Conservation (phyloP, 2,113 vertebrate species). For the Myrmecobius fasciatus region DNA sequence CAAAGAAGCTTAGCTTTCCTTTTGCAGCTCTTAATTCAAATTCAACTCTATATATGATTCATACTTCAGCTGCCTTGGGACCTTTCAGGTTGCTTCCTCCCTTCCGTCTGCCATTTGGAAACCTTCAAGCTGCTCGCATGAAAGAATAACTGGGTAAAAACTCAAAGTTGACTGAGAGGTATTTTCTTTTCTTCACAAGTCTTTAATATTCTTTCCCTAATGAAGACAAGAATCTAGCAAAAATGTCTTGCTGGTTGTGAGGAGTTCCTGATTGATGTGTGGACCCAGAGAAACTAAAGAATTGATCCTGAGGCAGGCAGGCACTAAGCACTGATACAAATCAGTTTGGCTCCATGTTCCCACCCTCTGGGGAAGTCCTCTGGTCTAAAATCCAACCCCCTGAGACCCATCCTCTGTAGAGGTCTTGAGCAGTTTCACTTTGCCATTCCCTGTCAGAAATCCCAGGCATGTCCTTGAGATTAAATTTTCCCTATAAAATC, state of each 20-base stretch:
- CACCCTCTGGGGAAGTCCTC: no score
- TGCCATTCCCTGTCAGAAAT: no score
- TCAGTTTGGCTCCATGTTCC: no score
- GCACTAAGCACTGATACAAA: no score
- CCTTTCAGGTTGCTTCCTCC: slow-evolving; percentile 42
- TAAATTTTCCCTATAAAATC: no score
- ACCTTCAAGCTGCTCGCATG: slow-evolving; percentile 4
- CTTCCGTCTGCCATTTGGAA: not conserved
- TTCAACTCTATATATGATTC: slow-evolving; percentile 59
- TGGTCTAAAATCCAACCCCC: no score
- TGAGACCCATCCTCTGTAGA: no score
- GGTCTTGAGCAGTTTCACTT: no score
- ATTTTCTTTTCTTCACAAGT: slow-evolving; percentile 42
- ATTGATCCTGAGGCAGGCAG: no score
- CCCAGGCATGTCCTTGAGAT: no score
- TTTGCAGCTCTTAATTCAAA: slow-evolving; percentile 66
- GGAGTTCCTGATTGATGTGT: no score
- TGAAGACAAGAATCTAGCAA: slow-evolving; percentile 50
- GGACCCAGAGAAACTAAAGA: no score
- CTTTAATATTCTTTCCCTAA: slow-evolving; percentile 51
- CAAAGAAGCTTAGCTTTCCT: slow-evolving; percentile 59
- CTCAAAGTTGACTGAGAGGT: slow-evolving; percentile 53
- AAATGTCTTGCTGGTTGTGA: slow-evolving; percentile 7
- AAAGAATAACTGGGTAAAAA: slow-evolving; percentile 46
- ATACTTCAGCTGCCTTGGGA: slow-evolving; percentile 52